Base-by-base conservation (phyloP, 2,113 vertebrate genomes). In the Megalops atlanticus region DNA sequence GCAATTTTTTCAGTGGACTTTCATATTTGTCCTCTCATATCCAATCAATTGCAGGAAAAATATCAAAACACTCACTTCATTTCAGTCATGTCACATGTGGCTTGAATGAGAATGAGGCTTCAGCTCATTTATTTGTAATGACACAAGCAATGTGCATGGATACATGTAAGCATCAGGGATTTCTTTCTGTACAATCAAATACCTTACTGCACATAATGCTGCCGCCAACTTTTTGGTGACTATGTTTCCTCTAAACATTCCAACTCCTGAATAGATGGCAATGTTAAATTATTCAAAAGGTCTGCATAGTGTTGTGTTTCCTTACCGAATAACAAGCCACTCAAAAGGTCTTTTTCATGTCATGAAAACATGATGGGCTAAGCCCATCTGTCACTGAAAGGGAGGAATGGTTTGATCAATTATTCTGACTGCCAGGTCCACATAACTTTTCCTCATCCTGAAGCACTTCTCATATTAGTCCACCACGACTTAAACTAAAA, bases 271-370 rank as follows among this genome's bases (percentile, higher is more conserved):
- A 47, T 27, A n/a, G n/a, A 45, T 31, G 41, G 31, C 18, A 36
- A 49, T 43, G 18, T 49, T 78, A 21, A 36, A 41, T 49, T 71
- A 47, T 36, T 71, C 35, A 33, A 38, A 71, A n/a, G 40, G 6
- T 71, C 58, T 45, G n/a, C 18, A 70, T 36, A 33, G 40, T 40
- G 31, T 79, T 69, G 77, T 78, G 54, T 31, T 71, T 35, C 72
- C 14, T 58, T 35, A 35, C 27, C 43, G 24, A 33, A 70, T 8
- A 35, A 74, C 21, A 64, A 54, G 35, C 36, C 36, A 10, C 36
- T 38, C 33, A 41, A 15, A 12, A 27, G 41, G n/a, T 36, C 16
- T 39, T 38, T 38, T 73, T 73, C 31, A 5, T 35, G 35, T 24
- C 39, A 24, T 73, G 35, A 73, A 73, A 73, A 40, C 71, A 40